Evolutionary conservation across 2,113 vertebrate species (phyloP), one percentile per base, ranked within the genome.

Genomic region (Pachypanchax playfairii): DNA sequence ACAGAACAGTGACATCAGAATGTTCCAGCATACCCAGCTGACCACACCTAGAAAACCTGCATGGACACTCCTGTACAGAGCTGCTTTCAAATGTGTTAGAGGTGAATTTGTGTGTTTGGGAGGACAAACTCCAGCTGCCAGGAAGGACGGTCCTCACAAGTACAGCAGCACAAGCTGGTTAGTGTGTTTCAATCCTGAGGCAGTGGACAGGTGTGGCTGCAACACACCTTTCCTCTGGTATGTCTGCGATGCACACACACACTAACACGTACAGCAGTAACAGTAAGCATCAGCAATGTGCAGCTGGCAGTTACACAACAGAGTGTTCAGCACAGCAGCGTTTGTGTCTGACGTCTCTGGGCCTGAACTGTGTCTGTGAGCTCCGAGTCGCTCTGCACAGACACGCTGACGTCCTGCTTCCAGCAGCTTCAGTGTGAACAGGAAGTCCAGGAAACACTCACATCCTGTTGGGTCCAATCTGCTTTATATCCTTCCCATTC

Each of bases 141-240:
- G 21, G 43, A 14, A 17, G 25, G 48, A 11, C 2, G 47, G 15
- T 51, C 48, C 48, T 29, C 48, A 51, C n/a, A 33, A 31, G 48
- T n/a, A 12, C 28, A 33, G 28, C 5, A 51, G 20, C 28, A 51
- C n/a, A 18, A n/a, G 2, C 14, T 9, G 18, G 11, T 4, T 24
- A 44, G 47, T 62, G 49, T 43, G 65, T 65, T 36, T 31, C 9
- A 62, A 18, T 74, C 77, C 77, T 44, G 20, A 53, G 78, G 71
- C 71, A 20, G 41, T 18, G 36, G 24, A 5, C 61, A 74, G 78
- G 75, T 60, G 78, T 70, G 82, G 71, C 50, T 44, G 28, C 1
- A 61, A 73, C 75, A 75, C 72, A 71, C 78, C 82, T 73, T 50
- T 75, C 38, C 64, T 73, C 52, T 35, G 77, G 82, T 73, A 84